Base-by-base conservation (phyloP, 64 coral and sea anemone genomes). In the Actinia tenebrosa region DNA sequence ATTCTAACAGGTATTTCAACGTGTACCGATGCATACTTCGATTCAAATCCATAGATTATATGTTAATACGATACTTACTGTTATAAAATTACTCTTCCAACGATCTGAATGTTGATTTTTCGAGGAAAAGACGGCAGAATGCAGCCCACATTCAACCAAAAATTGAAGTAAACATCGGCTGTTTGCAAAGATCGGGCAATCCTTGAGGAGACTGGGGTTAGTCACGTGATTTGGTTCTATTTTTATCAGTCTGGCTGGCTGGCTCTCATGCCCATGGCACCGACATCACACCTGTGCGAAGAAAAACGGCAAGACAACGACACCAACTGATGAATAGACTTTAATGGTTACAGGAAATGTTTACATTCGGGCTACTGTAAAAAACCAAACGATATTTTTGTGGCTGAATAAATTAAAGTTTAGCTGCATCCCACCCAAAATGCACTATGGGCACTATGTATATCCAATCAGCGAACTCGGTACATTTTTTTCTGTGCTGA, bases 101-200 rank as follows among this genome's bases (percentile, higher is more conserved):
- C 14, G 79, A 53, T 53, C 1, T 81, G 42, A 53, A 23, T 22
- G 50, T 1, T 81, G 79, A 81, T 53, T 81, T 81, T 45, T 81
- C 7, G 79, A 81, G 45, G 16, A 16, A 50, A 81, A 45, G 50
- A 50, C 79, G 17, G 50, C 44, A 53, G 79, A 53, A 81, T 81
- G 45, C 43, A n/a, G 17, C 19, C 79, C 43, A 81, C 79, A 81
- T 81, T 81, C 79, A 81, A 16, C 16, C 16, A 20, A 81, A 81
- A 81, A 17, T 5, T 53, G 79, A 81, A 81, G 79, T 81, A 81
- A 81, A 81, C 79, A 81, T 81, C 79, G 44, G 20, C 79, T 81
- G 79, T 45, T 81, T 53, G 16, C 44, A 45, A 81, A 81, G 44
- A 50, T 50, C 77, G 5, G 79, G 15, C 42, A 23, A 3, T 37